Evolutionary conservation across 2,113 vertebrate genomes (phyloP), one percentile per base, ranked within the genome.

Genomic region (Oxyura jamaicensis): DNA sequence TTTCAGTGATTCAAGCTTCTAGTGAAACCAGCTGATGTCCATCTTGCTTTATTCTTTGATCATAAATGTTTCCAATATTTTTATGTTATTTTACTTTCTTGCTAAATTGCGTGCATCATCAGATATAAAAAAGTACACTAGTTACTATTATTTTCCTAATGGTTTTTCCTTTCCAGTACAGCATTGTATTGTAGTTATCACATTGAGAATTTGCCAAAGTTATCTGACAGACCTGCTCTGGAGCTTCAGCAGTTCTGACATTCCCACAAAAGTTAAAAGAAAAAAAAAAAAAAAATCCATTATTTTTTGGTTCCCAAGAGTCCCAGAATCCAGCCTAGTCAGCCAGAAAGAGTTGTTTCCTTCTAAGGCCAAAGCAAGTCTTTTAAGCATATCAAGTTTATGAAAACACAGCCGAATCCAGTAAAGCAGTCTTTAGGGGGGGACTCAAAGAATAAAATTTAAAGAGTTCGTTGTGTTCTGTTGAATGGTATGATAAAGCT

Each of bases 331-430:
- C 85, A 88, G 35, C 41, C 66, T 48, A 60, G 35, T 62, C 50
- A 85, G 62, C 75, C 67, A 90, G 78, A 78, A 91, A 52, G 53
- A 48, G 22, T 9, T 65, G n/a, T 23, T 93, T 25, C 55, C 59
- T 53, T 85, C 11, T 41, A 79, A 76, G 55, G 35, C 44, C 62
- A 69, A 73, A 85, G 36, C 29, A 91, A 85, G 33, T 5, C 60
- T 90, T 91, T 93, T 82, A 94, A 93, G 48, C 33, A 31, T 48
- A 84, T 60, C 71, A 93, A 65, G 53, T 83, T 91, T 76, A 58
- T 69, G 33, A 95, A 90, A 93, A 77, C 44, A 77, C 9, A 83
- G 75, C 60, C 0, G 7, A 91, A 65, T 65, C 58, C 29, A 76
- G 58, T 42, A 93, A 52, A 79, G 53, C 11, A 42, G 58, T 79